These are phyloP conservation scores for Pelmatolapia mariae DNA, from an alignment of 2,113 vertebrate genomes.

Conservation along the genomic window DNA sequence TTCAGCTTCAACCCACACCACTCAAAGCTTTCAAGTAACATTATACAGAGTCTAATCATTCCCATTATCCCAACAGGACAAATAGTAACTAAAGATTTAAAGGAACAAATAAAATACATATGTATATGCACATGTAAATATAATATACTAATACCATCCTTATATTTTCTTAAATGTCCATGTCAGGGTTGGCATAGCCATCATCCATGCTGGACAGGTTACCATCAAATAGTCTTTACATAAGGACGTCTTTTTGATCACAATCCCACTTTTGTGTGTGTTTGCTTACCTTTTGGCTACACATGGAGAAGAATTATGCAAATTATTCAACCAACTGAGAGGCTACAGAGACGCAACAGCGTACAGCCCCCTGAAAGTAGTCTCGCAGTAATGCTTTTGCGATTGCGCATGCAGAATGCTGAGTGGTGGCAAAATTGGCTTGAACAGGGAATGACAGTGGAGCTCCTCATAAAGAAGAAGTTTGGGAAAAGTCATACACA, in stretches of 20 bases:
- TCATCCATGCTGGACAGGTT: background rate
- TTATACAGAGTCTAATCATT: background rate
- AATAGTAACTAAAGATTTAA: background rate
- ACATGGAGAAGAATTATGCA: background rate
- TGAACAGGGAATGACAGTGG: background rate
- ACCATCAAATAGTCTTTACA: background rate
- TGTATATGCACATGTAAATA: background rate
- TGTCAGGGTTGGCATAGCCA: background rate
- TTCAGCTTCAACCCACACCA: background rate
- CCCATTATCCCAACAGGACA: background rate
- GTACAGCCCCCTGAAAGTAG: background rate
- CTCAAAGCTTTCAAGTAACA: background rate
- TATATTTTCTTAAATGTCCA: background rate
- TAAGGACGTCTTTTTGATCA: background rate
- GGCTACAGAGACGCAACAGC: background rate
- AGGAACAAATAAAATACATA: background rate
- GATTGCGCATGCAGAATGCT: rapidly evolving
- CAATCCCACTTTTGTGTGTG: background rate
- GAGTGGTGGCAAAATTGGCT: background rate
- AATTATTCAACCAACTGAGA: background rate
- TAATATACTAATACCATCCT: background rate
- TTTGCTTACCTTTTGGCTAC: background rate
- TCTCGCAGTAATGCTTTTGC: background rate
- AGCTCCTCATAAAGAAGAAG: background rate
- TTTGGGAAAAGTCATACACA: background rate